Percentiles rank a stretch among this genome's conserved stretches.
phyloP scores from a whole-genome alignment of 2,797 vertebrate species.

The Chanos chanos region DNA sequence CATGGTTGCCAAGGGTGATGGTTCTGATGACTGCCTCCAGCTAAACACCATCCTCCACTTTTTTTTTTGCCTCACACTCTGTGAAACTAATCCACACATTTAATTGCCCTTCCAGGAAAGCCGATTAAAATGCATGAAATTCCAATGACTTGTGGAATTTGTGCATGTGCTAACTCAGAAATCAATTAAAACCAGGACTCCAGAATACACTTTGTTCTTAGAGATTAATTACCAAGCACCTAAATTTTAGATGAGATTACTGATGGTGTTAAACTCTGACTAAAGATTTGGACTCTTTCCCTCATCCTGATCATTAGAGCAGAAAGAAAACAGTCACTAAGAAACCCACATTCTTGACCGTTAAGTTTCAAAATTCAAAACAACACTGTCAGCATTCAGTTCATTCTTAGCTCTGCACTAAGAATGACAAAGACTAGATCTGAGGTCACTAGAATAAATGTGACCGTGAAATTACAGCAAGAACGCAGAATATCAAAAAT shows the following conservation, averaged over 20 bases:
- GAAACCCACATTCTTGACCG: too few relatives aligned
- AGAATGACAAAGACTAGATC: too few relatives aligned
- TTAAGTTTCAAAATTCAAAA: too few relatives aligned
- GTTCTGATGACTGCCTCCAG: background rate
- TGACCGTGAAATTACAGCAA: too few relatives aligned
- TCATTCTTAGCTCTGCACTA: too few relatives aligned
- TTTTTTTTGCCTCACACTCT: background rate
- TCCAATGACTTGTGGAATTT: background rate
- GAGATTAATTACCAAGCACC: constrained; percentile 15
- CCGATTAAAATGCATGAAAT: constrained; percentile 10
- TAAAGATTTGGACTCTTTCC: background rate
- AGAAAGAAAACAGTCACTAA: too few relatives aligned
- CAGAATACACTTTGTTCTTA: constrained; percentile 7
- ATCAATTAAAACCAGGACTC: constrained; percentile 19
- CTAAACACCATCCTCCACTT: background rate
- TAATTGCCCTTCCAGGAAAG: background rate
- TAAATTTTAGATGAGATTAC: background rate
- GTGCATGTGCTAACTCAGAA: constrained; percentile 3
- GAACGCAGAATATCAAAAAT: too few relatives aligned
- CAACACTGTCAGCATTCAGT: too few relatives aligned
- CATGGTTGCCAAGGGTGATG: background rate
- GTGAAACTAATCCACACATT: background rate
- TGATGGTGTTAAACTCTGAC: too few relatives aligned
- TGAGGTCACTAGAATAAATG: too few relatives aligned
- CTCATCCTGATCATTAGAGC: too few relatives aligned